Evolutionary conservation across 1,140 invertebrate species (phyloP), one percentile per base, ranked within the genome.

Genomic region (Brachionus paranguensis): DNA sequence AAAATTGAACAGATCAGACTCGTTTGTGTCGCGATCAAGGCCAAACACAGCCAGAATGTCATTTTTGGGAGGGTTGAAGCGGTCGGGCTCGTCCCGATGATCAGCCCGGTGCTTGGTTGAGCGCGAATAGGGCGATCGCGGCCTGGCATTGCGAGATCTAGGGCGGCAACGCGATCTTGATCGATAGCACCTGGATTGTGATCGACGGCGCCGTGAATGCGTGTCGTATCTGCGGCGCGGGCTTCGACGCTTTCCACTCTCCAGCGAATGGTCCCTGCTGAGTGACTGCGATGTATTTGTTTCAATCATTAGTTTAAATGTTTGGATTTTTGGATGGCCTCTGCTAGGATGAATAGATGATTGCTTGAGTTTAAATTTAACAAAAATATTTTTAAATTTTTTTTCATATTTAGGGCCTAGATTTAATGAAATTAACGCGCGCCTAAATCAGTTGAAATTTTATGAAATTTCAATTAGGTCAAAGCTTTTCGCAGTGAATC

Each of bases 1-100:
- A 60, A 81, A 68, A 47, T 81, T 45, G 17, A 29, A 64, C 24
- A 81, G 8, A 64, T 81, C 78, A 24, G 20, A 17, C 29, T 81
- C 78, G 41, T 33, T 64, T 24, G 78, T 55, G 41, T 81, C 53
- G 8, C 64, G 33, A 47, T 81, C 78, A 20, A 81, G 53, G 10
- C 78, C 78, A 45, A 81, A 81, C 11, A 81, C 78, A 10, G 78
- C 78, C 3, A 81, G 5, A 4, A 81, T 47, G 17, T 81, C 43
- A 50, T 50, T 76, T 50, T 27, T 47, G 1, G 72, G 72, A 2
- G 72, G 72, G 14, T 76, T 76, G 20, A 76, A 50, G 3, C 72
- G 43, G n/a, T 72, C 37, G 5, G 37, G 37, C 17, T 76, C 72
- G 1, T 50, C 8, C 6, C 45, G 41, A n/a, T 8, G 24, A 53